Evolutionary conservation across 2,888 invertebrate species (phyloP), one percentile per base, ranked within the genome.

Genomic region (Chrysolina haemoptera): DNA sequence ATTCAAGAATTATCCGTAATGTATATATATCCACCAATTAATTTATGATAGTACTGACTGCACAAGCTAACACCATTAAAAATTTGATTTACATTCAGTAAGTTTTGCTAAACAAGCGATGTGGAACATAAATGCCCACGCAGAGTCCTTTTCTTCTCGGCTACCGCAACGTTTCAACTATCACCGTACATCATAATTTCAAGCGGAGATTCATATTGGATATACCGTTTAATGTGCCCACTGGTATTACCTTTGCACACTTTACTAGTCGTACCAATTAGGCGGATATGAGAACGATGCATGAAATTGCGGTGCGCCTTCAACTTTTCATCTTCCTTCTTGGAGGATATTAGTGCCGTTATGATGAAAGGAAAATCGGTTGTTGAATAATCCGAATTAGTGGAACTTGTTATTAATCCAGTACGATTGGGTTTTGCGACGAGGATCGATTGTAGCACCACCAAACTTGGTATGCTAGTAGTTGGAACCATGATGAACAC

Each of bases 121-220:
- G 83, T 82, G 84, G 83, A 83, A 82, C 82, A 81, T 81, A 81
- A 82, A 83, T 70, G 76, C 84, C 84, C 82, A 84, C 84, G 83
- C 84, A 71, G 74, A 76, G 76, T 80, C 81, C 40, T 64, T 84
- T 83, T 82, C 80, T 78, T 78, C 78, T 41, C 46, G 76, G 84
- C 84, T 84, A 84, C 84, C 83, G 83, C 72, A 72, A 72, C 70
- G 70, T 73, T 69, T 71, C 67, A 82, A 83, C 82, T 82, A 84
- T 82, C 82, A 80, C 82, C 83, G 81, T 84, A 83, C 82, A 82
- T 84, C 84, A 84, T 83, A 83, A 84, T 84, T 81, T 82, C 82
- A 75, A 82, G 78, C 62, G 55, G 43, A 68, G 59, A 69, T 46
- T 69, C 63, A 70, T 50, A 70, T 62, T 50, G 48, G 50, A 63